phyloP scores from a whole-genome alignment of 2,113 vertebrate genomes.

The Thunnus thynnus region DNA sequence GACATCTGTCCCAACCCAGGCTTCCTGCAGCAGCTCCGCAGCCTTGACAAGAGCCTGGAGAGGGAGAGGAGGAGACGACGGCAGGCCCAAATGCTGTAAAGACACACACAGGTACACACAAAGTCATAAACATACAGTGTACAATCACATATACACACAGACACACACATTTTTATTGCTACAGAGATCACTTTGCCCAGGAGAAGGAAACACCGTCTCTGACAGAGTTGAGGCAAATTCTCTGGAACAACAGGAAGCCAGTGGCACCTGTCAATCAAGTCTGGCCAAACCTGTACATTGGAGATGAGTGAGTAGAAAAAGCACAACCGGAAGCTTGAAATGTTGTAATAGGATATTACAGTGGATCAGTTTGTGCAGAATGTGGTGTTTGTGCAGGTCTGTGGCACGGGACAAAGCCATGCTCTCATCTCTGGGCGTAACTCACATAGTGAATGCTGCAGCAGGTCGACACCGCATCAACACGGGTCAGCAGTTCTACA shows the following conservation, averaged over 20 bases:
- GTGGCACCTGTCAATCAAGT: conserved; percentile 57
- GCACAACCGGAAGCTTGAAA: neutral
- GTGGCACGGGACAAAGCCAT: conserved; percentile 84
- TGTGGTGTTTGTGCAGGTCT: conserved; percentile 46
- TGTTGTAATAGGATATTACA: neutral
- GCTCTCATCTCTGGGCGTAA: conserved; percentile 85
- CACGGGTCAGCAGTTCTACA: conserved; percentile 86
- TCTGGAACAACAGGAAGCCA: conserved; percentile 66
- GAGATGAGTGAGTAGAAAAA: conserved; percentile 60
- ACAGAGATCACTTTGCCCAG: conserved; percentile 32
- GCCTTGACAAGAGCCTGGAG: conserved; percentile 80
- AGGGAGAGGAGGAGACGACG: conserved; percentile 70
- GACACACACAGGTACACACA: conserved; percentile 30
- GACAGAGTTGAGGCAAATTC: conserved; percentile 62
- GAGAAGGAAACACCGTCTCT: conserved; percentile 52
- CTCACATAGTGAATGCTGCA: conserved; percentile 86
- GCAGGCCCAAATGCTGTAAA: conserved; percentile 70
- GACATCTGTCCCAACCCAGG: conserved; percentile 85
- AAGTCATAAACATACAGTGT: neutral
- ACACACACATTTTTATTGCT: conserved; percentile 41
- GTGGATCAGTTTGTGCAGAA: neutral
- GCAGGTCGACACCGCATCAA: conserved; percentile 85
- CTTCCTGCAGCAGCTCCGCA: conserved; percentile 84
- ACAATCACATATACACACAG: conserved; percentile 5
- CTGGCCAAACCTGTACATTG: conserved; percentile 62